These are phyloP conservation scores for Mastacembelus armatus DNA, from an alignment of 2,797 vertebrate genomes.

Conservation along the genomic window DNA sequence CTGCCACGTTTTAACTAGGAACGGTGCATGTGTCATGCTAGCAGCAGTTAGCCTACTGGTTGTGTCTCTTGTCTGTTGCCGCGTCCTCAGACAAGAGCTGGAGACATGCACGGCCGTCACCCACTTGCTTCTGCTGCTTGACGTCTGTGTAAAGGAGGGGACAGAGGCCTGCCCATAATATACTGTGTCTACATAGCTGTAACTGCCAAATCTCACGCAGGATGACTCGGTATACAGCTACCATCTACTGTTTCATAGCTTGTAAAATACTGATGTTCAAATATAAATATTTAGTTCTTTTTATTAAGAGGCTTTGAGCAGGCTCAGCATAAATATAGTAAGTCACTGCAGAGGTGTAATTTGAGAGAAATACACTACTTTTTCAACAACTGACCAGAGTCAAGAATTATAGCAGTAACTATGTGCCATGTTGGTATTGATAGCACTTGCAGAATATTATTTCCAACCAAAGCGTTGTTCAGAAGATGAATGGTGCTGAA, in stretches of 20 bases:
- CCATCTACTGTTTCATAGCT: constrained; percentile 87
- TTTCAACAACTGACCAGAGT: constrained; percentile 84
- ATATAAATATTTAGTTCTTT: constrained; percentile 87
- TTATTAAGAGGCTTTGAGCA: constrained; percentile 93
- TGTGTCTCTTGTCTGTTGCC: constrained; percentile 69
- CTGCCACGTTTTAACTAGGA: constrained; percentile 73
- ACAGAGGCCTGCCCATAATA: constrained; percentile 65
- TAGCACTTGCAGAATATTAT: constrained; percentile 91
- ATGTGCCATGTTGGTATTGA: constrained; percentile 92
- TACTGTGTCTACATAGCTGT: constrained; percentile 87
- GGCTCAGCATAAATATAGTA: constrained; percentile 94
- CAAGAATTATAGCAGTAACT: constrained; percentile 87
- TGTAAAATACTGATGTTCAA: constrained; percentile 86
- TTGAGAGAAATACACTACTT: constrained; percentile 87
- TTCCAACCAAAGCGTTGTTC: constrained; percentile 95
- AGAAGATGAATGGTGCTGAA: constrained; percentile 89
- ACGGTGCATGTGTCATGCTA: constrained; percentile 67
- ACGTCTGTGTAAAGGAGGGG: constrained; percentile 19
- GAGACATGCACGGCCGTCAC: constrained; percentile 74
- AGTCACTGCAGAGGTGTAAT: constrained; percentile 85
- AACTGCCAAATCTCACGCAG: constrained; percentile 86
- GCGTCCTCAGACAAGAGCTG: constrained; percentile 73
- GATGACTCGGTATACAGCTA: constrained; percentile 83
- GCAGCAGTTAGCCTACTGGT: constrained; percentile 71
- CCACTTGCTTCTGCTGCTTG: constrained; percentile 76